Conservation (phyloP, 2,113 vertebrate genomes). For the Connochaetes taurinus region DNA sequence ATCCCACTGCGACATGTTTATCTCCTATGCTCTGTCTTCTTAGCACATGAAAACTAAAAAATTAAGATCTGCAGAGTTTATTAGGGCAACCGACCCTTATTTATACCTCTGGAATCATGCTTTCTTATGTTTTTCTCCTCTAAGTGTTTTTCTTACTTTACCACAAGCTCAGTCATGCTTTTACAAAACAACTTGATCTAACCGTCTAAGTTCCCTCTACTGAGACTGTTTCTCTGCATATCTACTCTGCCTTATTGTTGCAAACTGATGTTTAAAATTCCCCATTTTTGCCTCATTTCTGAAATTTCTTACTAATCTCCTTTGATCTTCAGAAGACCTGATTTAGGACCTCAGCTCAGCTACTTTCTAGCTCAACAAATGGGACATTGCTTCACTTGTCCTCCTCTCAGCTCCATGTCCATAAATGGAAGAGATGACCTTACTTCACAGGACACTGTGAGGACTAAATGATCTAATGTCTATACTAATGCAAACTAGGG, state of each 20-base stretch:
- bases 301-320: not conserved
- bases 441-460: not conserved
- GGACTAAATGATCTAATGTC: not conserved
- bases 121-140: not conserved
- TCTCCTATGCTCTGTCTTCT: not conserved
- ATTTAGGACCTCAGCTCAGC: not conserved
- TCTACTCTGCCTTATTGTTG: not conserved
- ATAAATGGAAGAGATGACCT: not conserved
- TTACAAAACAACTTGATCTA: not conserved
- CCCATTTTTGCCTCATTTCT: not conserved
- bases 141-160: not conserved
- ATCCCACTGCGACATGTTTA: not conserved
- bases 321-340: not conserved
- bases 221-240: not conserved
- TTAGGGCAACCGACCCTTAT: not conserved
- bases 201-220: not conserved
- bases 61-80: not conserved
- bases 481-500: not conserved
- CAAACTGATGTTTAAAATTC: not conserved
- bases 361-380: not conserved
- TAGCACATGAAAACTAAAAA: not conserved
- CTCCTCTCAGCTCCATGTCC: not conserved
- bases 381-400: not conserved
- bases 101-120: not conserved
- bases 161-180: not conserved